Evolutionary conservation across 35 echinoderm and acorn worm species (phyloP).

Genomic region (Lytechinus pictus): DNA sequence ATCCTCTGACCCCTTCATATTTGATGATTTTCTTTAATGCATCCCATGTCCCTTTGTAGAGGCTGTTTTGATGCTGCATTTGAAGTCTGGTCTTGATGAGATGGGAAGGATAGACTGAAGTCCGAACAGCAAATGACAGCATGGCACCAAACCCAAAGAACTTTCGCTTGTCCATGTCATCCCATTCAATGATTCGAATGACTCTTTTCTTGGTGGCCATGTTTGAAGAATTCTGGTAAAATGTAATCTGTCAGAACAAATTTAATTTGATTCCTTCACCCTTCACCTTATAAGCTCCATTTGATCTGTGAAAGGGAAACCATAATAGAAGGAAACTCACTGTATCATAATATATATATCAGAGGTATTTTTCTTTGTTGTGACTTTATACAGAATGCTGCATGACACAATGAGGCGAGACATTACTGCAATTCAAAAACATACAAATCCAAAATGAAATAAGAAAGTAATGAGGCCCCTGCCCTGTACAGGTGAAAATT

Average conservation of each 20-base stretch:
- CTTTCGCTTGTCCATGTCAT: conserved; percentile 92
- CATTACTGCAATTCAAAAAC: no score
- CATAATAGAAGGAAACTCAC: neutral
- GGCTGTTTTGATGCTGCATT: conserved; percentile 75
- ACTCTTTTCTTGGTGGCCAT: conserved; percentile 45
- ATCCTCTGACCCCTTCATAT: conserved; percentile 89
- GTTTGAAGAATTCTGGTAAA: neutral
- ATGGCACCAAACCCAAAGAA: conserved; percentile 76
- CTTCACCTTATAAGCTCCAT: neutral
- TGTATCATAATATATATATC: neutral
- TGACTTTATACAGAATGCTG: neutral
- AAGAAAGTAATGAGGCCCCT: no score
- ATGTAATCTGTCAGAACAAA: neutral
- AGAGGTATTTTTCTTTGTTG: neutral
- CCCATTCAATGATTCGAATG: conserved; percentile 88
- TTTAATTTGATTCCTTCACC: neutral
- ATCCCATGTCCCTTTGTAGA: conserved; percentile 94
- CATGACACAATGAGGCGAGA: neutral
- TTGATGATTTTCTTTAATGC: conserved; percentile 88
- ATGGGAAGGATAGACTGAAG: conserved; percentile 77
- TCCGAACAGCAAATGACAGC: conserved; percentile 74
- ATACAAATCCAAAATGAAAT: no score
- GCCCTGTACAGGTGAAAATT: no score
- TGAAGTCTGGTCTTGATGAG: conserved; percentile 94
- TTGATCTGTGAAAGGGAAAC: neutral